Evolutionary conservation across 2,888 invertebrate species (phyloP).

Genomic region (Blera fallax): DNA sequence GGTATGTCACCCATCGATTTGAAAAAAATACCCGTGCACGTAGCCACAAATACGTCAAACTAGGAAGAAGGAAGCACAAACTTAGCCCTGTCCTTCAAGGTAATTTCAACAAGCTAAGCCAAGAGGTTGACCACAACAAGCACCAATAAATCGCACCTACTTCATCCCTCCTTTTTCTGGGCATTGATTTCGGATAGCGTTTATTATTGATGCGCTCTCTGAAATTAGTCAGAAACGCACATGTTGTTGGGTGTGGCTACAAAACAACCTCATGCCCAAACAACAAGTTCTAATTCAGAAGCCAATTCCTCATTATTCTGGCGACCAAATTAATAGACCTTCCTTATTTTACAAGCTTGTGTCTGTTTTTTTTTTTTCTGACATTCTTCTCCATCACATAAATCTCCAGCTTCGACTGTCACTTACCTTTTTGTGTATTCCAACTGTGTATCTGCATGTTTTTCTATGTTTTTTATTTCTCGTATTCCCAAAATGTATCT

Average conservation of each 20-base stretch:
- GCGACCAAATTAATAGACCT: constrained; percentile 8
- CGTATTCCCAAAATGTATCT: constrained; percentile 42
- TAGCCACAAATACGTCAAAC: no score
- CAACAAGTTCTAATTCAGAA: not conserved
- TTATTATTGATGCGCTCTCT: not conserved
- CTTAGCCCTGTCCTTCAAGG: not conserved
- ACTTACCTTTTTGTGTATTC: constrained; percentile 68
- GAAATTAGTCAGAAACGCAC: not conserved
- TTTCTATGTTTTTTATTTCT: constrained; percentile 28
- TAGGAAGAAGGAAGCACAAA: not conserved
- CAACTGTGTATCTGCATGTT: constrained; percentile 59
- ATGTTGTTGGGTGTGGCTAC: constrained; percentile 51
- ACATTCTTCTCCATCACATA: not conserved
- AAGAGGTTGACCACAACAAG: no score
- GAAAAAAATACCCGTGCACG: no score
- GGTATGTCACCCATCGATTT: no score
- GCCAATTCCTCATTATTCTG: not conserved
- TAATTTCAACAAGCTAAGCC: not conserved
- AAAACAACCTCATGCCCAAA: constrained; percentile 13
- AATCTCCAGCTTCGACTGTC: not conserved
- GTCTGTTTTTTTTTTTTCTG: no score
- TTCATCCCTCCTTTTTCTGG: not conserved
- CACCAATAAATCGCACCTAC: constrained; percentile 14
- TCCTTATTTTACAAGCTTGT: not conserved
- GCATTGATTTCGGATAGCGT: no score